A percentile compares a stretch with the other conserved stretches of the same genome.
Evolutionary conservation across 2,113 vertebrate genomes (phyloP).

Genomic region (Laticauda laticaudata): DNA sequence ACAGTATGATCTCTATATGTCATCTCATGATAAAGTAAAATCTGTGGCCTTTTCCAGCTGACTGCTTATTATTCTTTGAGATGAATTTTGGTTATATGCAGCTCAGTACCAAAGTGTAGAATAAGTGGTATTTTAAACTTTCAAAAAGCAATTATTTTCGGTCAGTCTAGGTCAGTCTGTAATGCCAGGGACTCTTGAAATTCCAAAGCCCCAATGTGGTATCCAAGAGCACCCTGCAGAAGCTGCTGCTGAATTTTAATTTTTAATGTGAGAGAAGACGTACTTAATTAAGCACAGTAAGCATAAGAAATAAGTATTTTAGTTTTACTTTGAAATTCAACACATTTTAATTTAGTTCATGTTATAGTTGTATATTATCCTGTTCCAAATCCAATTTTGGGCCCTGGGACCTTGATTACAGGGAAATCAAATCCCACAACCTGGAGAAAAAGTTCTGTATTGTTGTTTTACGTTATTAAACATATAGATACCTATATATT

Average conservation of each 20-base stretch:
- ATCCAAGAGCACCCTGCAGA: neutral
- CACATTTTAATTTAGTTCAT: neutral
- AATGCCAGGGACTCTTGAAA: neutral
- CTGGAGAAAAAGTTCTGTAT: neutral
- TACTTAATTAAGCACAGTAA: neutral
- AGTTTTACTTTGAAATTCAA: neutral
- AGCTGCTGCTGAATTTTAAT: neutral
- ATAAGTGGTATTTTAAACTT: neutral
- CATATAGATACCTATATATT: neutral
- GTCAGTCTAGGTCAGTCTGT: neutral
- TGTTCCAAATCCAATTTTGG: neutral
- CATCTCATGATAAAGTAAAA: neutral
- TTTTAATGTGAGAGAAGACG: neutral
- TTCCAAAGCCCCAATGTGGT: neutral
- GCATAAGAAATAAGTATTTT: neutral
- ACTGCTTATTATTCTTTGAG: neutral
- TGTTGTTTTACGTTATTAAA: neutral
- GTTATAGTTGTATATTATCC: neutral
- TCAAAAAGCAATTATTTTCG: constrained; percentile 4
- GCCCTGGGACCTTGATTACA: neutral
- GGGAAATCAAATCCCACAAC: neutral
- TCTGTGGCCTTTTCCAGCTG: neutral
- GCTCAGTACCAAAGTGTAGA: neutral
- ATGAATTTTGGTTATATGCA: neutral
- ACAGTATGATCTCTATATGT: neutral